Percentiles rank a stretch among this genome's conserved stretches.
phyloP scores from a whole-genome alignment of 2,797 vertebrate genomes.

The Pelochelys cantorii region DNA sequence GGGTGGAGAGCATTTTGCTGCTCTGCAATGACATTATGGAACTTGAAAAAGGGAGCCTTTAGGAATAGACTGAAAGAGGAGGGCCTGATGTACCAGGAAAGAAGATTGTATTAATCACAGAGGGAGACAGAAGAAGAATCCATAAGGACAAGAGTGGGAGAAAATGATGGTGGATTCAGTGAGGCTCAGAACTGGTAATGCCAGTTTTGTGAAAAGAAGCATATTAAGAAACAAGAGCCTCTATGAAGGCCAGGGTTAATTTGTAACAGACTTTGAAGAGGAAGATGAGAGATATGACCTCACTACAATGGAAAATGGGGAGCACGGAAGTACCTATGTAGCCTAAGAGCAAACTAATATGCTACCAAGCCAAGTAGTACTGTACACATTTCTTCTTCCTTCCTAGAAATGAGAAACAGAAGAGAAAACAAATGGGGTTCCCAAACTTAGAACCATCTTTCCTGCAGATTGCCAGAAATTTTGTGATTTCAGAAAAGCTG shows the following conservation, averaged over 20 bases:
- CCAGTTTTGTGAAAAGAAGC: neutral
- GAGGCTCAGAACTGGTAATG: neutral
- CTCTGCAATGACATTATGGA: neutral
- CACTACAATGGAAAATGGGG: neutral
- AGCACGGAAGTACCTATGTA: neutral
- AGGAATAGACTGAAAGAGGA: neutral
- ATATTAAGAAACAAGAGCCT: neutral
- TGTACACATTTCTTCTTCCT: neutral
- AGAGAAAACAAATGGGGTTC: neutral
- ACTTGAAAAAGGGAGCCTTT: neutral
- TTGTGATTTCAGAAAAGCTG: neutral
- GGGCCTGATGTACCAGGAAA: too few relatives aligned
- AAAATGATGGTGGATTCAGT: neutral
- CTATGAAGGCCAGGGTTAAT: neutral
- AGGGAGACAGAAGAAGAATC: neutral
- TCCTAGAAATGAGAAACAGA: neutral
- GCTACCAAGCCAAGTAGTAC: neutral
- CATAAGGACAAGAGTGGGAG: neutral
- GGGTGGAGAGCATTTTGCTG: neutral
- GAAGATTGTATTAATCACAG: neutral
- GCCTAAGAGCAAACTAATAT: neutral
- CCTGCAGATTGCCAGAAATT: neutral
- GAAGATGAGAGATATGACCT: neutral
- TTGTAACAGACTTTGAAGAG: neutral
- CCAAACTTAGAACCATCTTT: neutral